Conservation (phyloP, 2,113 vertebrate genomes). For the Sceloporus undulatus region DNA sequence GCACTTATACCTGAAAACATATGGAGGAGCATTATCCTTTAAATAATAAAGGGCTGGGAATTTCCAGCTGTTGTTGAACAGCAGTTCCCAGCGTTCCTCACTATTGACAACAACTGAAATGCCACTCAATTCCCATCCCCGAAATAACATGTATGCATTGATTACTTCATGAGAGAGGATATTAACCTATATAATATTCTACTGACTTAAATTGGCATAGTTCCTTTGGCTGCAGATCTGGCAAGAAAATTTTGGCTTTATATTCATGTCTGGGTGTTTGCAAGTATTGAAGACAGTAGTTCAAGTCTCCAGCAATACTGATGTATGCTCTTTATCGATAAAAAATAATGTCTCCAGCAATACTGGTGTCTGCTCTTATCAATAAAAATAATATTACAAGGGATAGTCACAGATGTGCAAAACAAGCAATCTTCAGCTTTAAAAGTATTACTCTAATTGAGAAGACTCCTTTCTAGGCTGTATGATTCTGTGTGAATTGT, state of each 20-base stretch:
- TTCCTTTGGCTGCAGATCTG: neutral
- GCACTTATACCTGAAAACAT: fast-evolving
- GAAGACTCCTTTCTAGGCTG: neutral
- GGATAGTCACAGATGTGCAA: neutral
- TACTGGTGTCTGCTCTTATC: neutral
- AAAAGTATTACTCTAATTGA: neutral
- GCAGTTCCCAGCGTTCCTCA: neutral
- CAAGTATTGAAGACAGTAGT: neutral
- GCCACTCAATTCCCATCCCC: too few relatives aligned
- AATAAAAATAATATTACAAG: neutral
- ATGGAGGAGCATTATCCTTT: neutral
- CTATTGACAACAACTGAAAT: too few relatives aligned
- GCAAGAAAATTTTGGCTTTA: constrained; percentile 4
- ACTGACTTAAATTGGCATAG: neutral
- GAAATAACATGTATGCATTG: too few relatives aligned
- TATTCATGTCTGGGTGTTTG: neutral
- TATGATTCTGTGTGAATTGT: neutral
- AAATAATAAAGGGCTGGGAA: neutral
- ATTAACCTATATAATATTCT: neutral
- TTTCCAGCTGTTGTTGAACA: neutral
- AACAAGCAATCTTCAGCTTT: neutral
- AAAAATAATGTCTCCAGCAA: neutral
- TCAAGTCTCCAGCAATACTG: neutral
- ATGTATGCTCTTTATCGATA: neutral
- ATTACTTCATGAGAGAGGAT: neutral